These are phyloP conservation scores for Hypolimnas misippus DNA, from an alignment of 2,888 invertebrate species.

Conservation along the genomic window DNA sequence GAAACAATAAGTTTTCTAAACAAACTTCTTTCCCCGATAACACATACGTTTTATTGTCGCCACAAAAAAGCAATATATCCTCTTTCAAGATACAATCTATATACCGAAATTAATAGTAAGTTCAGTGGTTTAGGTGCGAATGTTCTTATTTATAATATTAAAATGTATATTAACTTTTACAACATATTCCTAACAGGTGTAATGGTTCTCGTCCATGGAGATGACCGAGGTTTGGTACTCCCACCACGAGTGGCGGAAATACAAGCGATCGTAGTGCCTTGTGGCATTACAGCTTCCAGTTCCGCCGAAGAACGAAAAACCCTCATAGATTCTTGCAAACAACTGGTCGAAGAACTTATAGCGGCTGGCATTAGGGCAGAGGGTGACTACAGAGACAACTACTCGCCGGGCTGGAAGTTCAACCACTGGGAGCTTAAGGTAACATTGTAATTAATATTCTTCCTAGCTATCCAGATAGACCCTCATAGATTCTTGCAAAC, in stretches of 20 bases:
- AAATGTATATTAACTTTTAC: too few species aligned
- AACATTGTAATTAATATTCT: too few species aligned
- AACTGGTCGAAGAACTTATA: slow-evolving; percentile 86
- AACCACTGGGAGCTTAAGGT: slow-evolving; percentile 98
- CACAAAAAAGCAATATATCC: too few species aligned
- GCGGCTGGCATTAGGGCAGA: slow-evolving; percentile 88
- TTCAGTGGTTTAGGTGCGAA: too few species aligned
- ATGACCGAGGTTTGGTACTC: slow-evolving; percentile 97
- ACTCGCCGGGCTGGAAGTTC: slow-evolving; percentile 99
- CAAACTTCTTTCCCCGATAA: too few species aligned
- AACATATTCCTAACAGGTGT: slow-evolving; percentile 85
- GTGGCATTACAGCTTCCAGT: slow-evolving; percentile 95
- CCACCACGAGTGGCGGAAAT: slow-evolving; percentile 96
- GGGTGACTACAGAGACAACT: slow-evolving; percentile 96
- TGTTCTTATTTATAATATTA: too few species aligned
- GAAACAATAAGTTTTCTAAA: too few species aligned
- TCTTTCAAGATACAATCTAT: too few species aligned
- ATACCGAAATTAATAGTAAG: too few species aligned
- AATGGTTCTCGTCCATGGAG: slow-evolving; percentile 96
- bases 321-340: slow-evolving; percentile 88
- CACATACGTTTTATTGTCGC: too few species aligned
- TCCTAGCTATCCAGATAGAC: too few species aligned
- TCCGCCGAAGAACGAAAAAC: slow-evolving; percentile 87
- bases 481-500: slow-evolving; percentile 88
- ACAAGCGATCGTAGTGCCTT: slow-evolving; percentile 96